Evolutionary conservation across 2,888 invertebrate species (phyloP), one percentile per base, ranked within the genome.

Genomic region (Drosophila buzzatii): DNA sequence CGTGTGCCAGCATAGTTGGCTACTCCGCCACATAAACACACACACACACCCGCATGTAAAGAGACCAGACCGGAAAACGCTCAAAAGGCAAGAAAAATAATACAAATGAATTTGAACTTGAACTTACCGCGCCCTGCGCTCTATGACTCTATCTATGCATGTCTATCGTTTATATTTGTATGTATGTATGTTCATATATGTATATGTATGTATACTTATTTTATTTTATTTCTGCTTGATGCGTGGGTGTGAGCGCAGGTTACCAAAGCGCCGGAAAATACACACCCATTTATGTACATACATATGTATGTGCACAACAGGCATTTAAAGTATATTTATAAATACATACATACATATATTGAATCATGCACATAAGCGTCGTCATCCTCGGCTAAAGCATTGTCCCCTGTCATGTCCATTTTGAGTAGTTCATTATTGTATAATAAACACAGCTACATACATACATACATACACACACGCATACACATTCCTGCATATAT

Each of bases 21-120:
- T 62, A 52, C 59, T 70, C 61, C 59, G 5, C 20, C 27, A 27
- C 27, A 27, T 27, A 27, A 27, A 52, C 39, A 73, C 10, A 45
- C 16, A 41, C 20, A 27, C 42, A 10, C 57, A 41, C 37, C 44
- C 27, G 53, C 62, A 44, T 49, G 20, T 42, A 41, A 47, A 63
- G 58, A 45, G 57, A 59, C 52, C 44, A 72, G 70, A 85, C 85
- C 88, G 73, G 76, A 87, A 86, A 82, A 70, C 62, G 27, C 31
- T 70, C 35, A 66, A 52, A 58, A 71, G 51, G 55, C 61, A 59
- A 47, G 58, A 64, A 69, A 58, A 83, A 76, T 47, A 79, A 87
- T 82, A 82, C 75, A 89, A 84, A 82, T 80, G 78, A 82, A 82
- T 85, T 85, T 85, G 89, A 85, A 85, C 85, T 85, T 85, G 85